Base-by-base conservation (phyloP, 2,888 invertebrate species). In the Sesamia inferens region DNA sequence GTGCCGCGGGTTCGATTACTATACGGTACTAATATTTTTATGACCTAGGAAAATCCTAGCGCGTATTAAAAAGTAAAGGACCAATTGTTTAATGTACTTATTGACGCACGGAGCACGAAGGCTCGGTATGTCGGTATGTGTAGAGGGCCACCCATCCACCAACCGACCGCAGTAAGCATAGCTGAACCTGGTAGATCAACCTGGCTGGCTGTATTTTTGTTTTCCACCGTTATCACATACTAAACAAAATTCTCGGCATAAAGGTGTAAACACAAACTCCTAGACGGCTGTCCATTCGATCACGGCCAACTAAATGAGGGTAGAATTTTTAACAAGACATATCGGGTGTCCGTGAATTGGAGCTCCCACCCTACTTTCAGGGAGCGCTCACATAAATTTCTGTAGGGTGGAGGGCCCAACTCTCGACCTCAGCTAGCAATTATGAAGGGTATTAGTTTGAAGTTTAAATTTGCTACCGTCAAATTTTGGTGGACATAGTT, bases 341-440 rank as follows among this genome's bases (percentile, higher is more conserved):
- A 81, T 82, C 82, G 59, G 77, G 57, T 79, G 57, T 68, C 82
- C 47, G 70, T 24, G 73, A 82, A 71, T 65, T 39, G 71, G 75
- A 74, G 64, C 72, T 22, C 59, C 51, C 64, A 74, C 75, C 78
- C 80, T 66, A 69, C n/a, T 67, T 66, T 59, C 31, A 16, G 47
- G 54, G 47, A n/a, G n/a, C 42, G 13, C 22, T 54, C 70, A 51
- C 71, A 79, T 81, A 81, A 75, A 82, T 82, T 65, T 82, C 62
- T 68, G 65, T 62, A 55, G 67, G 73, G 64, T 66, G 0, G 47
- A 69, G 51, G 48, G 51, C 42, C 76, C 58, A 55, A 69, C 66
- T 70, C 22, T 48, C 66, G 64, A 44, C 73, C 78, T 71, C 61
- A 58, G 57, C 54, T 58, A 42, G 70, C 69, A 79, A 81, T 79